phyloP scores from a whole-genome alignment of 1,140 invertebrate species.

The Apis cerana region DNA sequence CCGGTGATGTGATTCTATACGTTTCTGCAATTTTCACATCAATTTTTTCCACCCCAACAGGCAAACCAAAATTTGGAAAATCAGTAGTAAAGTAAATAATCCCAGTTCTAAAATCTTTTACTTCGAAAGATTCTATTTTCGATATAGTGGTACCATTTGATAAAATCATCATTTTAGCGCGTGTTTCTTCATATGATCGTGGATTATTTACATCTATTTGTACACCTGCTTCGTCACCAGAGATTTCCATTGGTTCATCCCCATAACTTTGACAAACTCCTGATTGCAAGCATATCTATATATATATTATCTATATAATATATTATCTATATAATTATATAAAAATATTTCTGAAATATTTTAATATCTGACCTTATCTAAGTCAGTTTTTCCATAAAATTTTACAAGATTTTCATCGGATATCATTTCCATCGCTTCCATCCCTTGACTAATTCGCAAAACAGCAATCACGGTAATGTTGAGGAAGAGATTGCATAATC shows the following conservation, averaged over 20 bases:
- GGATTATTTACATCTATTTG: constrained; percentile 81
- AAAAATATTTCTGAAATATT: constrained; percentile 23
- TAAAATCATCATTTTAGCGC: constrained; percentile 65
- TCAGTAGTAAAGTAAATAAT: constrained; percentile 88
- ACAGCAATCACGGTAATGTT: constrained; percentile 77
- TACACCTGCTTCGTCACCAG: constrained; percentile 84
- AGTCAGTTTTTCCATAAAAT: constrained; percentile 90
- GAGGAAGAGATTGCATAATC: constrained; percentile 76
- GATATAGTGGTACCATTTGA: constrained; percentile 85
- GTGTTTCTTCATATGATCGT: constrained; percentile 53
- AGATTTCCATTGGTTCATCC: constrained; percentile 87
- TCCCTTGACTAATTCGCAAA: constrained; percentile 81
- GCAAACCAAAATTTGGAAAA: constrained; percentile 87
- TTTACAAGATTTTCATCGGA: constrained; percentile 89
- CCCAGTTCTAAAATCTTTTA: constrained; percentile 85
- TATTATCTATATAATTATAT: neutral
- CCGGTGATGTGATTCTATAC: constrained; percentile 87
- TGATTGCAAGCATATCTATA: constrained; percentile 72
- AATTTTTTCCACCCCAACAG: constrained; percentile 85
- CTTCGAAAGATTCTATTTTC: constrained; percentile 85
- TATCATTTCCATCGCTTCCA: constrained; percentile 93
- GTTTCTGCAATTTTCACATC: constrained; percentile 86
- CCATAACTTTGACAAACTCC: constrained; percentile 85
- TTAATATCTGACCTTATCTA: constrained; percentile 82
- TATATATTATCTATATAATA: neutral